These are phyloP conservation scores for Actenoides lindsayi DNA, from an alignment of 2,113 vertebrate species.

Conservation along the genomic window DNA sequence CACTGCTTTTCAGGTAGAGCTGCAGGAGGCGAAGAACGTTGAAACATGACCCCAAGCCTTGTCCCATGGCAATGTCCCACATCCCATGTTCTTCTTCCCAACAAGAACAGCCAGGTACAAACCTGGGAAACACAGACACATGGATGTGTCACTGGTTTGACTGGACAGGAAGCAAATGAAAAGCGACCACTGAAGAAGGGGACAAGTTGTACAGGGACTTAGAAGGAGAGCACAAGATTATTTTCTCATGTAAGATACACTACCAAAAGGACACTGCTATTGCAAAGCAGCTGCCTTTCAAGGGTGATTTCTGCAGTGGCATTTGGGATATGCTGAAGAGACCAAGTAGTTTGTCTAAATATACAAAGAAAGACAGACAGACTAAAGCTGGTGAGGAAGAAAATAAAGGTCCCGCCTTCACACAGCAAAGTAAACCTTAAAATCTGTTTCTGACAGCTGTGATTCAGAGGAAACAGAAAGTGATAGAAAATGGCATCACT, in stretches of 20 bases:
- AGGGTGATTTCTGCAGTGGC: neutral
- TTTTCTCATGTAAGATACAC: neutral
- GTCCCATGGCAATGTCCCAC: no score
- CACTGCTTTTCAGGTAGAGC: neutral
- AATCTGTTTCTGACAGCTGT: slow-evolving; percentile 4
- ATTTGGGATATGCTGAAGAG: neutral
- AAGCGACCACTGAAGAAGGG: neutral
- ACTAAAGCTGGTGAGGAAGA: neutral
- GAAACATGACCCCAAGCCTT: fast-evolving
- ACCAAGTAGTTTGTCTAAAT: neutral
- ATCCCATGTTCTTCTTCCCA: no score
- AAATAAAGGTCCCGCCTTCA: neutral
- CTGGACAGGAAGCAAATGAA: neutral
- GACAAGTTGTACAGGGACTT: neutral
- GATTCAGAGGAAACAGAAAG: neutral
- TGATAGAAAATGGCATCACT: neutral
- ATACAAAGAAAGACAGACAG: neutral
- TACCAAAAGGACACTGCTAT: neutral
- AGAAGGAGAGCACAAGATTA: neutral
- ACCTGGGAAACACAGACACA: neutral
- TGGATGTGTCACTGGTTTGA: neutral
- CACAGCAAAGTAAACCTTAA: neutral
- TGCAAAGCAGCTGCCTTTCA: neutral
- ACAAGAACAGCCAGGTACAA: neutral
- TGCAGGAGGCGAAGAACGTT: neutral